Evolutionary conservation across 2,113 vertebrate species (phyloP).

Genomic region (Mormyrus iriodes): DNA sequence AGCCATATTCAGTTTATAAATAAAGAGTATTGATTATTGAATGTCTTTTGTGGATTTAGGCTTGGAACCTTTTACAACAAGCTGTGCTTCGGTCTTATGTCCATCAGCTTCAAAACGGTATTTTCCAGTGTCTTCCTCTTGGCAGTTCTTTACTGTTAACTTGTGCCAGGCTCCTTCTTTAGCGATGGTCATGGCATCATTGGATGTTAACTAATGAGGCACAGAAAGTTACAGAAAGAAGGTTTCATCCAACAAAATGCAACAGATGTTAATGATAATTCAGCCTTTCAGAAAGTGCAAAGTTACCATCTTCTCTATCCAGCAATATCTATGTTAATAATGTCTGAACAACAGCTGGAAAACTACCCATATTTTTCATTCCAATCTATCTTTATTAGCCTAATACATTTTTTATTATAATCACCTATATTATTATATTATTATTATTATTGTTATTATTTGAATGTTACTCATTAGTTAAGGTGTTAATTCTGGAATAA

Average conservation of each 20-base stretch:
- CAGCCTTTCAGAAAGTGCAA: background rate
- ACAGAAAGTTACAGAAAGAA: background rate
- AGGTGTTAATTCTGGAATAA: too few species aligned
- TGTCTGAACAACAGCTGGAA: background rate
- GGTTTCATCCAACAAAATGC: background rate
- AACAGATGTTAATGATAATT: background rate
- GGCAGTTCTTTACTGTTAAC: constrained; percentile 59
- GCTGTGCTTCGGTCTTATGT: constrained; percentile 54
- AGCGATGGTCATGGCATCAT: constrained; percentile 58
- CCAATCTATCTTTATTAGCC: background rate
- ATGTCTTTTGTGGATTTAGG: background rate
- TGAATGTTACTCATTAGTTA: too few species aligned
- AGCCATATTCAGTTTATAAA: background rate
- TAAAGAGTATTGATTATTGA: background rate
- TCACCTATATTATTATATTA: background rate
- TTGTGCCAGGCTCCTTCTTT: constrained; percentile 66
- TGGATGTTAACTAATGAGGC: constrained; percentile 56
- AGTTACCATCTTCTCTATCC: background rate
- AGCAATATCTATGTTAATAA: background rate
- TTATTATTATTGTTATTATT: background rate
- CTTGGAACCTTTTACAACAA: background rate
- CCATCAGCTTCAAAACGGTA: constrained; percentile 72
- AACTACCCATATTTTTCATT: background rate
- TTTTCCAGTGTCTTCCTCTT: constrained; percentile 66
- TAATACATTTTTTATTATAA: background rate